Percentiles rank a stretch among this genome's conserved stretches.
Conservation (phyloP, 2,888 invertebrate genomes). For the Neelides folsomi region DNA sequence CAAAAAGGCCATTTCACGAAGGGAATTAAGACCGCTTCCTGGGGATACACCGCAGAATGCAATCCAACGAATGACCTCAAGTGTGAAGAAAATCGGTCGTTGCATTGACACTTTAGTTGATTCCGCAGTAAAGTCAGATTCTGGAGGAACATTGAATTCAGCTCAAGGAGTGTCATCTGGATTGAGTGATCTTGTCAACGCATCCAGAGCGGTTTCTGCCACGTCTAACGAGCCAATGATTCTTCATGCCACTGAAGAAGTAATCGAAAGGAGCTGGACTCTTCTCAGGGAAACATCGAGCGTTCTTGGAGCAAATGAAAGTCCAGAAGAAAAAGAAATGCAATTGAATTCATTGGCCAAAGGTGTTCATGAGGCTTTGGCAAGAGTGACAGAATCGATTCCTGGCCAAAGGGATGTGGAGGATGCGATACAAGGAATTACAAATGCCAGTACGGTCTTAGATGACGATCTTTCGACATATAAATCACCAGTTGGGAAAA, state of each 20-base stretch:
- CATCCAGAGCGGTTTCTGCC: slow-evolving; percentile 65
- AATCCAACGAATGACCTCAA: slow-evolving; percentile 41
- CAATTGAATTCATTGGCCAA: slow-evolving; percentile 59
- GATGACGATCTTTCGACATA: slow-evolving; percentile 35
- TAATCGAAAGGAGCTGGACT: slow-evolving; percentile 60
- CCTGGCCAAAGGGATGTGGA: slow-evolving; percentile 94
- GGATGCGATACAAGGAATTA: slow-evolving; percentile 66
- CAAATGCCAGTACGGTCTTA: slow-evolving; percentile 53
- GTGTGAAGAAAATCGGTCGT: slow-evolving; percentile 62
- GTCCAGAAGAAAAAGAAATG: slow-evolving; percentile 43
- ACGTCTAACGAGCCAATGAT: slow-evolving; percentile 44
- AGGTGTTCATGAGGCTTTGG: slow-evolving; percentile 47
- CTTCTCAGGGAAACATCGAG: slow-evolving; percentile 70
- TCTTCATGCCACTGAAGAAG: slow-evolving; percentile 51
- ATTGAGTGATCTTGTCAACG: slow-evolving; percentile 53
- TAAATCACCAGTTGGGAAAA: slow-evolving; percentile 18
- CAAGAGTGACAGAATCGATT: slow-evolving; percentile 64
- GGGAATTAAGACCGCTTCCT: slow-evolving; percentile 64
- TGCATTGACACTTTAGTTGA: slow-evolving; percentile 73
- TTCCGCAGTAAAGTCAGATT: slow-evolving; percentile 53
- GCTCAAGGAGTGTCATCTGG: slow-evolving; percentile 31
- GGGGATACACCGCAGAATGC: slow-evolving; percentile 54
- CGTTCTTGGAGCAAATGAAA: slow-evolving; percentile 54
- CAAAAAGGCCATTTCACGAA: slow-evolving; percentile 57
- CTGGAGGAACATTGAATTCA: slow-evolving; percentile 19